Evolutionary conservation across 1,140 invertebrate species (phyloP).

Genomic region (Ericerus pela): DNA sequence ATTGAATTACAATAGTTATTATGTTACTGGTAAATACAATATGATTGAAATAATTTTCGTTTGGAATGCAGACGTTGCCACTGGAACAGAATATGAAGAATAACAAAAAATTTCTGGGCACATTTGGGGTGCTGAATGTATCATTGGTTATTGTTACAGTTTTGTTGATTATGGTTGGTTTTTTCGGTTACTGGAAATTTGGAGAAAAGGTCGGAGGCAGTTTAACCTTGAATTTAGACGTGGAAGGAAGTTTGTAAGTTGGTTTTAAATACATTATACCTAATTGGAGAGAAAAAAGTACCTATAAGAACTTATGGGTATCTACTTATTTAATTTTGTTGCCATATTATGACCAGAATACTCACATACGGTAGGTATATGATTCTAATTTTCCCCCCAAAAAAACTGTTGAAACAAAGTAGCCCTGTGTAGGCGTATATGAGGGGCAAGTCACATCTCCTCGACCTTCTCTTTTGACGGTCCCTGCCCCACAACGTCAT

Average conservation of each 20-base stretch:
- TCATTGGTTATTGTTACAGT: constrained; percentile 71
- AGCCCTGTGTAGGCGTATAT: no score
- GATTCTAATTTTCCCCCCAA: no score
- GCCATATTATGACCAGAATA: background rate
- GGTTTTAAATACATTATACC: background rate
- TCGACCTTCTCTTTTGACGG: no score
- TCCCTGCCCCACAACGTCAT: no score
- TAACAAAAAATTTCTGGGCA: constrained; percentile 58
- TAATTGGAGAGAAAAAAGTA: constrained; percentile 33
- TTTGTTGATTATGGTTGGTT: constrained; percentile 74
- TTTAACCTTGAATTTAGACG: constrained; percentile 58
- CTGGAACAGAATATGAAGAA: constrained; percentile 70
- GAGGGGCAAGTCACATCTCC: no score
- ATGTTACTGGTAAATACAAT: background rate
- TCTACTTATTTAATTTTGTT: background rate
- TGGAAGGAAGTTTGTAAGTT: background rate
- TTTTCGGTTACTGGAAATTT: constrained; percentile 71
- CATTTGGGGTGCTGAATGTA: constrained; percentile 69
- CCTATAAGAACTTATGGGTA: constrained; percentile 38
- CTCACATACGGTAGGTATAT: background rate
- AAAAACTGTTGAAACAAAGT: no score
- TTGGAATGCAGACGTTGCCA: constrained; percentile 42
- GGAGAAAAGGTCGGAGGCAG: constrained; percentile 46
- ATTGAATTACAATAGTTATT: background rate
- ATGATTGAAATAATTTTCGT: background rate